phyloP scores from a whole-genome alignment of 2,888 invertebrate genomes.

The Rhagium mordax region DNA sequence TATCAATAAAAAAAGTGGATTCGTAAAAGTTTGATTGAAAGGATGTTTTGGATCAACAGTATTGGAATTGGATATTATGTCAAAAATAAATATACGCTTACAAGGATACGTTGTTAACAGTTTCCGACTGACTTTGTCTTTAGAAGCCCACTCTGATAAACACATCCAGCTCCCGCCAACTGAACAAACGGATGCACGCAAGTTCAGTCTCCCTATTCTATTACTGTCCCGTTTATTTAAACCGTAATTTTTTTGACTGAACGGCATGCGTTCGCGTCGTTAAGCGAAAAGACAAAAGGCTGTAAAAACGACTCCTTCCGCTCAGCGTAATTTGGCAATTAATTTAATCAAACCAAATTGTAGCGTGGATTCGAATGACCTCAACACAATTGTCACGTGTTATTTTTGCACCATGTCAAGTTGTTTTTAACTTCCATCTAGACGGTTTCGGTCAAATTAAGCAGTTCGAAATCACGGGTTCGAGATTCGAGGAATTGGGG shows the following conservation, averaged over 20 bases:
- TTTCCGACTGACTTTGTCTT: too few species aligned
- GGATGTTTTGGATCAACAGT: too few species aligned
- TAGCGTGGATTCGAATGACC: slow-evolving; percentile 43
- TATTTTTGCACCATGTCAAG: slow-evolving; percentile 43
- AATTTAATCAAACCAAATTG: slow-evolving; percentile 39
- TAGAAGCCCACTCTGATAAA: neutral
- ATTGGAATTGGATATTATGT: too few species aligned
- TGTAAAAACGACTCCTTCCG: slow-evolving; percentile 34
- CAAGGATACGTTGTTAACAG: too few species aligned
- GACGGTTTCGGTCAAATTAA: slow-evolving; percentile 26
- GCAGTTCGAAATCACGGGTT: neutral
- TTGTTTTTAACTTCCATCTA: slow-evolving; percentile 43
- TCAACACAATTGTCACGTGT: slow-evolving; percentile 40
- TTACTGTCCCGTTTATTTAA: neutral
- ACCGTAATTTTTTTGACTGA: neutral
- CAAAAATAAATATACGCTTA: too few species aligned
- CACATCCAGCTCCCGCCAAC: neutral
- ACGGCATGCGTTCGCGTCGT: neutral
- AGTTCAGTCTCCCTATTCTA: neutral
- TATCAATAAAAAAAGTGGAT: too few species aligned
- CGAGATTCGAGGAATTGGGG: neutral
- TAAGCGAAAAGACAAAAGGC: slow-evolving; percentile 18
- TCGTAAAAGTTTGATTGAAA: too few species aligned
- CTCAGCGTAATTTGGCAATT: slow-evolving; percentile 38
- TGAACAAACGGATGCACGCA: neutral